Evolutionary conservation across 2,797 vertebrate genomes (phyloP).

Genomic region (Peromyscus attwateri): DNA sequence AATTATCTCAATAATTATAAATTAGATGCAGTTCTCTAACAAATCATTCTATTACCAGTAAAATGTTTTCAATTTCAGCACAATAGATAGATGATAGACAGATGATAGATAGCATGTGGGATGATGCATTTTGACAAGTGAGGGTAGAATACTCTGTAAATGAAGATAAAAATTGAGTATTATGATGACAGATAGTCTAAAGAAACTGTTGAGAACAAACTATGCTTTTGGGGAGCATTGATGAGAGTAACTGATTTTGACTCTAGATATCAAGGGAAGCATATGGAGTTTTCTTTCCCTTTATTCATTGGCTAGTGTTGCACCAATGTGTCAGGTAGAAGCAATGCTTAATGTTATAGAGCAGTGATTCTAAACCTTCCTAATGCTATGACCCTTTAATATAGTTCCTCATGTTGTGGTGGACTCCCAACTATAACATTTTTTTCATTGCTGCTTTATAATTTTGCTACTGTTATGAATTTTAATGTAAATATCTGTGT

Average conservation of each 20-base stretch:
- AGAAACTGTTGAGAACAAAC: background rate
- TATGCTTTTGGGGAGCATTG: background rate
- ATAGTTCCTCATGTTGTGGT: background rate
- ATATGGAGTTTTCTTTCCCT: background rate
- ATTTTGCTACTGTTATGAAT: background rate
- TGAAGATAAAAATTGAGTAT: background rate
- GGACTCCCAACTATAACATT: background rate
- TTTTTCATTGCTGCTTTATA: background rate
- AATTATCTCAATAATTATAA: background rate
- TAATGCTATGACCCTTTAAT: background rate
- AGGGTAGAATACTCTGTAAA: conserved; percentile 8
- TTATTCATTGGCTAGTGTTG: background rate
- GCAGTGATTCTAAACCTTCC: background rate
- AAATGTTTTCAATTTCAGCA: background rate
- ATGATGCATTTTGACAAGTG: background rate
- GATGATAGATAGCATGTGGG: background rate
- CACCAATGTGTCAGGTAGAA: background rate
- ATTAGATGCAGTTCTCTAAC: background rate
- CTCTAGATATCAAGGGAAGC: background rate
- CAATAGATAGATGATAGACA: background rate
- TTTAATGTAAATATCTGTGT: background rate
- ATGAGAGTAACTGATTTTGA: background rate
- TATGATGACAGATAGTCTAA: background rate
- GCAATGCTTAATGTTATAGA: background rate
- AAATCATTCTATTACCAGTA: background rate